Evolutionary conservation across 2,888 invertebrate species (phyloP).

Genomic region (Cyaniris semiargus): DNA sequence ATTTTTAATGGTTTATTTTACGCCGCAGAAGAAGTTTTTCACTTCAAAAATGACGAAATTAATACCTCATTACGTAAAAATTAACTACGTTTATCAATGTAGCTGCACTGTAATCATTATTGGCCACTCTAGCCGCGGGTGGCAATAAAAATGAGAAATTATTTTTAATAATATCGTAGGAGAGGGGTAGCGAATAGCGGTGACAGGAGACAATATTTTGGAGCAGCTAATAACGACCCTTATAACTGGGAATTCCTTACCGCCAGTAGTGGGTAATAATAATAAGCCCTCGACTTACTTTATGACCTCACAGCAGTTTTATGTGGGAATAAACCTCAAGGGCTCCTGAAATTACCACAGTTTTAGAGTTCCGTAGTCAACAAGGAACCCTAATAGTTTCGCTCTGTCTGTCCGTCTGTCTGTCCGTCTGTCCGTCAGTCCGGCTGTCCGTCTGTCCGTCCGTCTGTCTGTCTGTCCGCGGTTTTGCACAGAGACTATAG

Average conservation of each 20-base stretch:
- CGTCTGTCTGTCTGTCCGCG: no score
- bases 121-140: conserved; percentile 38
- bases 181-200: conserved; percentile 48
- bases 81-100: background rate
- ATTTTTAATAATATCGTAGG: conserved; percentile 76
- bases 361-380: no score
- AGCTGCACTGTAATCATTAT: conserved; percentile 54
- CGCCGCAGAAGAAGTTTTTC: background rate
- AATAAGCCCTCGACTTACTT: conserved; percentile 64
- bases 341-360: conserved; percentile 34
- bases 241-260: conserved; percentile 69
- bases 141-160: conserved; percentile 80
- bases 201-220: conserved; percentile 68
- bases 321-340: conserved; percentile 56
- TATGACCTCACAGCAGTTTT: conserved; percentile 62
- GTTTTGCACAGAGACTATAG: no score
- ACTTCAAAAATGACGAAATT: background rate
- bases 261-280: conserved; percentile 61
- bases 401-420: no score
- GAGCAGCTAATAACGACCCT: conserved; percentile 60
- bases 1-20: background rate
- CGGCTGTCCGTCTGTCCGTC: no score
- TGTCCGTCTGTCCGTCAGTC: no score
- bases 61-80: background rate
- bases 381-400: no score